Evolutionary conservation across 1,140 invertebrate species (phyloP), one percentile per base, ranked within the genome.

Genomic region (Orius insidiosus): DNA sequence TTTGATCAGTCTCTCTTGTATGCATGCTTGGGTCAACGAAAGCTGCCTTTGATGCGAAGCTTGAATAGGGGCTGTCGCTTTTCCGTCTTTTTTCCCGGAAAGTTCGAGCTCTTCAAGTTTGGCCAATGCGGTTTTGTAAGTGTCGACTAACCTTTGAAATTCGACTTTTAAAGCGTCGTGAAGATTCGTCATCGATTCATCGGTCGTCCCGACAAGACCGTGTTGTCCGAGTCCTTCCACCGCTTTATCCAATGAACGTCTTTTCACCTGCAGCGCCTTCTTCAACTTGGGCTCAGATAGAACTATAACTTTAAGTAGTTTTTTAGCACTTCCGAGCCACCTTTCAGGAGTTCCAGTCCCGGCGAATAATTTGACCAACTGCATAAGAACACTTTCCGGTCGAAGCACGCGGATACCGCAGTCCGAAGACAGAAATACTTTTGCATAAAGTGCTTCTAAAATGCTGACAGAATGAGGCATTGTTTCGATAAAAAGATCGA

Each of bases 1-100:
- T 63, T 90, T 87, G 53, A 92, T 92, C 11, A 94, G 67, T 3
- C 89, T 65, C 50, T 86, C 78, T 61, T 94, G 86, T 13, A 82
- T 79, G 55, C 85, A 81, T 4, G 72, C 70, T 56, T 85, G 78
- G 34, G 76, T 78, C 16, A 92, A 70, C 35, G 82, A 82, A 46
- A 94, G 65, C 24, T 90, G 75, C 30, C 88, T 67, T 63, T 93
- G 89, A 64, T 94, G 89, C 13, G 84, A 88, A 0, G 84, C 81
- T 37, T 80, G 77, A 0, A 85, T 82, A 10, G 85, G 85, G 24
- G 86, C 84, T 5, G 69, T 73, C 33, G 72, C 67, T 48, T 68
- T 65, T 1, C 43, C 44, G 39, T 51, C 48, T 18, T 52, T 52
- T 31, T 51, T 53, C 0, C 60, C 60, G 11, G 62, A 60, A 19